A percentile compares a stretch with the other conserved stretches of the same genome.
These are phyloP conservation scores for Plectus sambesii DNA, from an alignment of 1,140 invertebrate genomes.

Conservation along the genomic window DNA sequence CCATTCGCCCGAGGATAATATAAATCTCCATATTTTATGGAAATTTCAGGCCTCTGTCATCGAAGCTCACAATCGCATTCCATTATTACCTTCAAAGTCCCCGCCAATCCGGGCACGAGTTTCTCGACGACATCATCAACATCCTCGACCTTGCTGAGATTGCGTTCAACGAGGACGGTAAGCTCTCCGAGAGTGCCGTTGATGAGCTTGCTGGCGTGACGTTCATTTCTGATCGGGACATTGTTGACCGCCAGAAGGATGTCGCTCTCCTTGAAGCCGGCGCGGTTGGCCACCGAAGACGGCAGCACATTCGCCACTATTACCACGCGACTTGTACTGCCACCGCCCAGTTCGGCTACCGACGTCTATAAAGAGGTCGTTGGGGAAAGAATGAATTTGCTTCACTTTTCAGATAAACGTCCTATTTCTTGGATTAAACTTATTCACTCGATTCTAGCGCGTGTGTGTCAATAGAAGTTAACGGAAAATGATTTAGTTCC, in stretches of 20 bases:
- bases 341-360: constrained; percentile 12
- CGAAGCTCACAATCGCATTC: too few relatives aligned
- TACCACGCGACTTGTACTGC: constrained; percentile 18
- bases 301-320: constrained; percentile 24
- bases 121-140: constrained; percentile 16
- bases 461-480: too few relatives aligned
- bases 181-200: constrained; percentile 33
- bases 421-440: constrained; percentile 9
- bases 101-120: too few relatives aligned
- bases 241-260: constrained; percentile 36
- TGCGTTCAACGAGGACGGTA: constrained; percentile 33
- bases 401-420: constrained; percentile 15
- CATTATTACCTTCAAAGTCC: too few relatives aligned
- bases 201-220: constrained; percentile 33
- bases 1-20: too few relatives aligned
- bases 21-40: too few relatives aligned
- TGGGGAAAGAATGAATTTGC: constrained; percentile 1
- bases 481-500: too few relatives aligned
- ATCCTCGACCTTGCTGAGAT: too few relatives aligned
- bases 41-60: too few relatives aligned
- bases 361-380: constrained; percentile 5
- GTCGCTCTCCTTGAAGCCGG: constrained; percentile 31
- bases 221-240: constrained; percentile 35
- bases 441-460: too few relatives aligned
- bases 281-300: constrained; percentile 37